Conservation (phyloP, 2,797 vertebrate genomes). For the Phalanger gymnotis region DNA sequence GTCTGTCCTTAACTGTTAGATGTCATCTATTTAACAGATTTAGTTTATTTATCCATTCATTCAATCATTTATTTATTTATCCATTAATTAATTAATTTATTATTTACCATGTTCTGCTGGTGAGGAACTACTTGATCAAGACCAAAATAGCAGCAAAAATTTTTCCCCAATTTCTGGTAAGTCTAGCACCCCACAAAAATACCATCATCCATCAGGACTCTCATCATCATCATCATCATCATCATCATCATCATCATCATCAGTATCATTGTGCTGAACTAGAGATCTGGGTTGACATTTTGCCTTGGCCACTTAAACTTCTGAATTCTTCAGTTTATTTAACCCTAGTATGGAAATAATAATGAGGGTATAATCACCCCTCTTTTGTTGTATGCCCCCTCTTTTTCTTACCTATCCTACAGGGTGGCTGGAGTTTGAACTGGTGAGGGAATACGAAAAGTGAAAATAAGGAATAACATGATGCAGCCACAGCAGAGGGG, state of each 20-base stretch:
- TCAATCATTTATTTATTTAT: background rate
- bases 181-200: background rate
- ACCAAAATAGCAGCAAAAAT: background rate
- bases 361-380: background rate
- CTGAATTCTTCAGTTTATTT: background rate
- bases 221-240: too few relatives aligned
- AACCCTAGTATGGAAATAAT: background rate
- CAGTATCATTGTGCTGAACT: background rate
- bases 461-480: background rate
- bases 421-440: background rate
- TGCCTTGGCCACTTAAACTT: background rate
- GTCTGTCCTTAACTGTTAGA: background rate
- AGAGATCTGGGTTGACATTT: background rate
- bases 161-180: background rate
- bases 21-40: background rate
- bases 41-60: background rate
- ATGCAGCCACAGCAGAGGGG: background rate
- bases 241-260: background rate
- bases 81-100: too few relatives aligned
- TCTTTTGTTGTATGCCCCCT: background rate
- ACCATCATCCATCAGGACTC: background rate
- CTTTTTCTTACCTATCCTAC: background rate
- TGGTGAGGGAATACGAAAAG: background rate
- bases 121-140: background rate
- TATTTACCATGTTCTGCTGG: background rate